A percentile compares a stretch with the other conserved stretches of the same genome.
phyloP scores from a whole-genome alignment of 2,888 invertebrate species.

The Rhyacophila evoluta region DNA sequence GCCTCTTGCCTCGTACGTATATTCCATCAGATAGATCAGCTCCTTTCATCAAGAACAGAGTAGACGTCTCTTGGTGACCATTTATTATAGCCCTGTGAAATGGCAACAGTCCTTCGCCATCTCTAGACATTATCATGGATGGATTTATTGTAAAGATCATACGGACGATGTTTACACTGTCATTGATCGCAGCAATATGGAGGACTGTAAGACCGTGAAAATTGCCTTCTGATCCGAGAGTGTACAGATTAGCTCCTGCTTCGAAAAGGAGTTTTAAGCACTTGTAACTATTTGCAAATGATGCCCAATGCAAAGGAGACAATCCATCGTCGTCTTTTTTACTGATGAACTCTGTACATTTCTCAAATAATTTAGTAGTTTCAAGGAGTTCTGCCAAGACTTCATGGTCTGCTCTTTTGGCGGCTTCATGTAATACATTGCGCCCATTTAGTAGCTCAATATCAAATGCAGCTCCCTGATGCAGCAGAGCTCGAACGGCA shows the following conservation, averaged over 20 bases:
- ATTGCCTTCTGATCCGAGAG: not conserved
- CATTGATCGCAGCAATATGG: not conserved
- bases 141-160: not conserved
- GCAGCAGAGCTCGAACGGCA: not conserved
- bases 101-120: not conserved
- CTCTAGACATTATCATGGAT: not conserved
- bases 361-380: not conserved
- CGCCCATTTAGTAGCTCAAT: not conserved
- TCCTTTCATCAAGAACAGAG: not conserved
- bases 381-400: not conserved
- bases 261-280: not conserved
- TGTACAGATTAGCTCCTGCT: not conserved
- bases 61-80: not conserved
- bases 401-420: not conserved
- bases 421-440: not conserved
- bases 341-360: not conserved
- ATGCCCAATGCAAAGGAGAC: not conserved
- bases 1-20: not conserved
- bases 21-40: not conserved
- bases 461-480: not conserved
- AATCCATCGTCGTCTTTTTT: not conserved
- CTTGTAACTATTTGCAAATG: not conserved
- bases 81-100: not conserved
- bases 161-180: not conserved
- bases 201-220: not conserved